phyloP scores from a whole-genome alignment of 1,140 invertebrate genomes.

The Hermatobates lingyangjiaoensis region DNA sequence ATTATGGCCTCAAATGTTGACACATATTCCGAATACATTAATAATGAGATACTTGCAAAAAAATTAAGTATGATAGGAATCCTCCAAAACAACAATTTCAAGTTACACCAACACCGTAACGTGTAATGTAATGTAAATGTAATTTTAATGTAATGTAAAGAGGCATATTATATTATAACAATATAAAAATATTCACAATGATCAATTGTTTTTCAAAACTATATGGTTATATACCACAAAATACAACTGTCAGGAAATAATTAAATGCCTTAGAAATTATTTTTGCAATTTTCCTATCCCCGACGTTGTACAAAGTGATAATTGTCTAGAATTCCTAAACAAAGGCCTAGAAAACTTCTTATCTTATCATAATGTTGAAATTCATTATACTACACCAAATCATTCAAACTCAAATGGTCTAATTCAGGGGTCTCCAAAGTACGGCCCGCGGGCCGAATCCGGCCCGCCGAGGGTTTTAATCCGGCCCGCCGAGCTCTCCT shows the following conservation, averaged over 20 bases:
- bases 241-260: neutral
- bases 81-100: neutral
- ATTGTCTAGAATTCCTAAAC: neutral
- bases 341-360: neutral
- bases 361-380: neutral
- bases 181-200: neutral
- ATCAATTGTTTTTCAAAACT: conserved; percentile 1
- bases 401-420: neutral
- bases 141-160: neutral
- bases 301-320: neutral
- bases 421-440: too few relatives aligned
- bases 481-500: too few relatives aligned
- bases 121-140: too few relatives aligned
- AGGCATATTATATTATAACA: neutral
- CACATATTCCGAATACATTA: neutral
- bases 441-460: too few relatives aligned
- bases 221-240: neutral
- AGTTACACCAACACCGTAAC: neutral
- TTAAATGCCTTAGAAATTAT: neutral
- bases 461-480: too few relatives aligned
- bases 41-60: neutral
- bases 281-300: neutral
- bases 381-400: neutral
- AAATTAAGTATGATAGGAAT: conserved; percentile 1
- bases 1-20: neutral